Conservation (phyloP, 2,113 vertebrate species). For the Leucopsar rothschildi region DNA sequence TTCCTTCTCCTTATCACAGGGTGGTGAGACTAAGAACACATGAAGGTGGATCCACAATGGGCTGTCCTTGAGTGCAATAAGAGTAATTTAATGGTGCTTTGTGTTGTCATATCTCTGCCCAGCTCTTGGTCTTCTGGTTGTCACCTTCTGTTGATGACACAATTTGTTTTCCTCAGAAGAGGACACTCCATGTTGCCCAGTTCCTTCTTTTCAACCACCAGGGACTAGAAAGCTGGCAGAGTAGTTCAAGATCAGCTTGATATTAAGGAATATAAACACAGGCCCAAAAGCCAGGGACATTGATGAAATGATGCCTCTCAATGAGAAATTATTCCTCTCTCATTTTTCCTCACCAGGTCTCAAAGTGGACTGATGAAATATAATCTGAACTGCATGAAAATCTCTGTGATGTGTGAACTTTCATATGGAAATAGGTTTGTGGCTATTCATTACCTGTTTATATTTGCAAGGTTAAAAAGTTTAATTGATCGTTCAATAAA, state of each 20-base stretch:
- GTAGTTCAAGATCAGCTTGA: background rate
- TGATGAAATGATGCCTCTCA: background rate
- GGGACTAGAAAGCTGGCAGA: background rate
- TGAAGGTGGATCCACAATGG: background rate
- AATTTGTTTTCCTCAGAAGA: background rate
- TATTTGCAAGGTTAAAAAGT: conserved; percentile 69
- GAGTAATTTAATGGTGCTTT: background rate
- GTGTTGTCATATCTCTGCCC: background rate
- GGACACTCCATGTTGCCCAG: background rate
- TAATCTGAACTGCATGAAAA: background rate
- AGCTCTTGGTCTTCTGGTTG: background rate
- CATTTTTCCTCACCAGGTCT: background rate
- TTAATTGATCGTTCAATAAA: conserved; percentile 82
- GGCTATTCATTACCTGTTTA: conserved; percentile 63
- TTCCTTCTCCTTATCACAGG: background rate
- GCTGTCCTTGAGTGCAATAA: background rate
- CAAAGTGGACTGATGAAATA: background rate
- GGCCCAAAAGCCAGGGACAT: background rate
- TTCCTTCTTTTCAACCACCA: background rate
- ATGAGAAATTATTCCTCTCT: background rate
- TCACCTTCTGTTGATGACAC: background rate
- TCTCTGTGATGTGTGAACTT: conserved; percentile 39
- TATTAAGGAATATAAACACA: background rate
- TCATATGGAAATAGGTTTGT: conserved; percentile 48
- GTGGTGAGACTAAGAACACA: background rate